A percentile compares a stretch with the other conserved stretches of the same genome.
Evolutionary conservation across 37 sponge, comb jelly and placozoan species (phyloP).

Genomic region (Beroe forskalii): DNA sequence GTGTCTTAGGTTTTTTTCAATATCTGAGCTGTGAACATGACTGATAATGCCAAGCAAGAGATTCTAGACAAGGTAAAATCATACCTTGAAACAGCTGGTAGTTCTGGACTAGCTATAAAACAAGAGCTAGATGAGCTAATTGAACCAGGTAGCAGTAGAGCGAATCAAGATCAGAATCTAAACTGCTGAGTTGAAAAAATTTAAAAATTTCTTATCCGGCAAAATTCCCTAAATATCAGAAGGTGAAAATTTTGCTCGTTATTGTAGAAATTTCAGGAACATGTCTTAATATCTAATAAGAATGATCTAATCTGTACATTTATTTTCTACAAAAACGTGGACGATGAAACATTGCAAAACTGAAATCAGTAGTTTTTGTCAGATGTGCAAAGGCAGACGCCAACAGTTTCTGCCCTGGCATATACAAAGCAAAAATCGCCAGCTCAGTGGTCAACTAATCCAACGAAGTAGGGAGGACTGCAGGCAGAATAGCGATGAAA

Average conservation of each 20-base stretch:
- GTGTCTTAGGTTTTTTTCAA: too few relatives aligned
- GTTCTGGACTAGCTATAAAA: background rate
- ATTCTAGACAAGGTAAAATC: too few relatives aligned
- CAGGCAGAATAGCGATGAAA: background rate
- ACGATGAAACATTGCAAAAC: background rate
- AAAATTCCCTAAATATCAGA: background rate
- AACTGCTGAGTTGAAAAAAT: background rate
- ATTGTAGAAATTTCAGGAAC: background rate
- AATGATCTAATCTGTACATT: background rate
- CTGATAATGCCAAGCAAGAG: background rate
- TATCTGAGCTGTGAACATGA: too few relatives aligned
- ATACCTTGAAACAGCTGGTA: background rate
- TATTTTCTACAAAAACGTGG: constrained; percentile 41
- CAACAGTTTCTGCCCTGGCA: background rate
- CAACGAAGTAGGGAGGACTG: background rate
- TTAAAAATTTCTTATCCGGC: background rate
- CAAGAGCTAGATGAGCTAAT: background rate
- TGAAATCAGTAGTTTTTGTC: background rate
- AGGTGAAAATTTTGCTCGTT: constrained; percentile 9
- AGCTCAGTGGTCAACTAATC: background rate
- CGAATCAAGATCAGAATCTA: background rate
- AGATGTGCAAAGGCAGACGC: background rate
- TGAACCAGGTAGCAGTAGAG: background rate
- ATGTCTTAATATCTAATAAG: background rate
- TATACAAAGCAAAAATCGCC: background rate